Evolutionary conservation across 2,888 invertebrate genomes (phyloP).

Genomic region (Uropetala carovei): DNA sequence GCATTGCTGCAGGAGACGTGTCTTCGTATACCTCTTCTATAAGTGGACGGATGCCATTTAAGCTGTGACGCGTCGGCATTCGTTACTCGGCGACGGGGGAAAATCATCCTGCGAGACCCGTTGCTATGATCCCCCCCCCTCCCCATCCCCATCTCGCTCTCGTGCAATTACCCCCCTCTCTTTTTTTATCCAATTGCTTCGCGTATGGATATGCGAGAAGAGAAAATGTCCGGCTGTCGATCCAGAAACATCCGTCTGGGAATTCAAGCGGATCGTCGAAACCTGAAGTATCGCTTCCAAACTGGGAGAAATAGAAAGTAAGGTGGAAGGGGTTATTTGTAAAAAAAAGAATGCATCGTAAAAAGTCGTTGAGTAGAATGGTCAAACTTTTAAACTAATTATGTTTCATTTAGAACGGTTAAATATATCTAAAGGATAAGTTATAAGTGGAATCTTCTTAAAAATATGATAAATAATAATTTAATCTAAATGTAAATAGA

Average conservation of each 20-base stretch:
- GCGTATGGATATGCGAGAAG: not conserved
- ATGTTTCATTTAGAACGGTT: too few species aligned
- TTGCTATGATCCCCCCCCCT: not conserved
- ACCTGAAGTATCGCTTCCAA: too few species aligned
- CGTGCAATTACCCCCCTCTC: not conserved
- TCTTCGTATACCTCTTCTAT: not conserved
- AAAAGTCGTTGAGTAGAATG: too few species aligned
- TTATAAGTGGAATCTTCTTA: too few species aligned
- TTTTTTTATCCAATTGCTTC: not conserved
- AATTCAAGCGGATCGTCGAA: too few species aligned
- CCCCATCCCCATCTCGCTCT: not conserved
- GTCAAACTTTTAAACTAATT: too few species aligned
- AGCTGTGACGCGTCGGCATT: not conserved
- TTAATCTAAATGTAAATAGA: too few species aligned
- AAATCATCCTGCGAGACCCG: not conserved
- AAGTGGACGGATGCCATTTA: not conserved
- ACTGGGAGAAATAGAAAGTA: too few species aligned
- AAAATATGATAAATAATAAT: too few species aligned
- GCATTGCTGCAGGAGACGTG: not conserved
- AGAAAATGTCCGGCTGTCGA: not conserved
- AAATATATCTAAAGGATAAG: too few species aligned
- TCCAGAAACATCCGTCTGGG: not conserved
- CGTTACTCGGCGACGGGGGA: not conserved
- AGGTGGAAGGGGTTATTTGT: too few species aligned
- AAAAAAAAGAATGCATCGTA: too few species aligned